Percentiles rank a stretch among this genome's conserved stretches.
phyloP scores from a whole-genome alignment of 2,888 invertebrate genomes.

The Mythimna lalbum region DNA sequence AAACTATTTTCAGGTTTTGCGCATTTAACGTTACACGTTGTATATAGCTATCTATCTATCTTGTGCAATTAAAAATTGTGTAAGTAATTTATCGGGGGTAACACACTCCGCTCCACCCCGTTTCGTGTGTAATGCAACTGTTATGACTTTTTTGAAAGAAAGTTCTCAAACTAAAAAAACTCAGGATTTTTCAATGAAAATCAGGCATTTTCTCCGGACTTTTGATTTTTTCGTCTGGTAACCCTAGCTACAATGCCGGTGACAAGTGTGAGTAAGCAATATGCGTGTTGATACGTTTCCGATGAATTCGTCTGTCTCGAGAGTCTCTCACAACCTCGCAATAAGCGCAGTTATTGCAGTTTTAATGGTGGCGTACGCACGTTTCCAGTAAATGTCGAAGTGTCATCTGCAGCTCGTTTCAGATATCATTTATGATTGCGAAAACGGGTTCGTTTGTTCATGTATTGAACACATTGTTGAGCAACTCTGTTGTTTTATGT shows the following conservation, averaged over 20 bases:
- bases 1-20: too few species aligned
- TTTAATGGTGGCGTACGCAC: slow-evolving; percentile 33
- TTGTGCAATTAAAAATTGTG: too few species aligned
- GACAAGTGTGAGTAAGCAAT: slow-evolving; percentile 61
- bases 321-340: slow-evolving; percentile 32
- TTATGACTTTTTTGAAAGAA: too few species aligned
- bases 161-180: too few species aligned
- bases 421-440: background rate
- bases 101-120: too few species aligned
- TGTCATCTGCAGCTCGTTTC: slow-evolving; percentile 5
- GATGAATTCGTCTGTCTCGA: slow-evolving; percentile 55
- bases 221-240: too few species aligned
- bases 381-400: slow-evolving; percentile 13
- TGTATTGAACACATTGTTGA: background rate
- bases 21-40: too few species aligned
- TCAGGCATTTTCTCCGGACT: too few species aligned
- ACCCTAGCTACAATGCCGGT: slow-evolving; percentile 40
- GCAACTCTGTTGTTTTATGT: background rate
- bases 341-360: slow-evolving; percentile 49
- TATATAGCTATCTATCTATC: too few species aligned
- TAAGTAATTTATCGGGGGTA: too few species aligned
- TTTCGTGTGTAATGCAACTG: too few species aligned
- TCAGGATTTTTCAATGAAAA: too few species aligned
- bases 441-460: background rate
- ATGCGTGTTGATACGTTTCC: slow-evolving; percentile 57